Conservation (phyloP, 2,888 invertebrate species). For the Macrostomum cliftonense region DNA sequence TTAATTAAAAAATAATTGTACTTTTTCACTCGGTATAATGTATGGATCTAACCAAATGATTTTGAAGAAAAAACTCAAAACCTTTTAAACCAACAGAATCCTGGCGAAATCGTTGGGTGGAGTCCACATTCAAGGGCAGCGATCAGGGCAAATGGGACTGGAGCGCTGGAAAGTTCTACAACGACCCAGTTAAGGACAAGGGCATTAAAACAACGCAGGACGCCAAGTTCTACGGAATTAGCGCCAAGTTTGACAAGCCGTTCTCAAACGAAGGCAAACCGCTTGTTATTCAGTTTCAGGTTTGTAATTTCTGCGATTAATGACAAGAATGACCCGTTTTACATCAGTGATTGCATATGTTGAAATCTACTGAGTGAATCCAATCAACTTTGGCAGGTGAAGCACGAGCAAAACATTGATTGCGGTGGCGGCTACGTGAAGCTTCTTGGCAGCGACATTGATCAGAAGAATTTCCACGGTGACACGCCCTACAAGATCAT, state of each 20-base stretch:
- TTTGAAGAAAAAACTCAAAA: too few relatives aligned
- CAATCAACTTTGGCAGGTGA: constrained; percentile 44
- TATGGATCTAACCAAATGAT: too few relatives aligned
- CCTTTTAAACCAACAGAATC: neutral
- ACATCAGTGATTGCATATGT: neutral
- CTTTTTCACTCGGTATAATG: too few relatives aligned
- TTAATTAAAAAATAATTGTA: too few relatives aligned
- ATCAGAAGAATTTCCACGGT: constrained; percentile 86
- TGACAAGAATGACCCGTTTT: too few relatives aligned
- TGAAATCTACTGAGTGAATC: neutral
- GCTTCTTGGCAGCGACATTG: constrained; percentile 44
- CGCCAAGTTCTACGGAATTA: constrained; percentile 89
- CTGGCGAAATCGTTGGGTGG: constrained; percentile 75
- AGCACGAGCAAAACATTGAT: constrained; percentile 97
- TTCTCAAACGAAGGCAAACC: constrained; percentile 77
- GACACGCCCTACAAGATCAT: constrained; percentile 86
- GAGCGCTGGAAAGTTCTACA: constrained; percentile 81
- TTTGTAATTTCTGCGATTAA: too few relatives aligned
- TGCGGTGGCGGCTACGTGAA: constrained; percentile 52
- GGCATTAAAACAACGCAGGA: constrained; percentile 87
- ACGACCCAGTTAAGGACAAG: constrained; percentile 69
- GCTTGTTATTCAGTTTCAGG: constrained; percentile 68
- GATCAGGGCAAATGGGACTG: constrained; percentile 79
- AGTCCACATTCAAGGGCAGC: constrained; percentile 76
- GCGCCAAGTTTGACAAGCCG: constrained; percentile 62